A percentile compares a stretch with the other conserved stretches of the same genome.
Conservation (phyloP, 2,888 invertebrate genomes). For the Gryllus longicercus region DNA sequence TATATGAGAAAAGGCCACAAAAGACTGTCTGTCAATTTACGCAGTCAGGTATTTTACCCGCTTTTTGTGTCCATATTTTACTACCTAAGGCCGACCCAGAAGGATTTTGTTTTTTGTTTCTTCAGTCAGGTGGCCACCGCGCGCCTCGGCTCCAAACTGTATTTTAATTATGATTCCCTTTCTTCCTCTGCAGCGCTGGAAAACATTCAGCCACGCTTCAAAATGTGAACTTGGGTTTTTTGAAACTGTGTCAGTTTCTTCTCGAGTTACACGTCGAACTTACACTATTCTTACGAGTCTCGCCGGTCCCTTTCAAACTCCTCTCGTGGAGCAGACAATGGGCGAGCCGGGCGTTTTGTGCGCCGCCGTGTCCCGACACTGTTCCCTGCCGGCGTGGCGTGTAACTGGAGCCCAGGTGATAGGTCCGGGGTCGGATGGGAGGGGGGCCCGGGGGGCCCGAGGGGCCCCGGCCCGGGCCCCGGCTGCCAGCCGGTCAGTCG, state of each 20-base stretch:
- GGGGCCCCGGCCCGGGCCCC: background rate
- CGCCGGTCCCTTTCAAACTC: background rate
- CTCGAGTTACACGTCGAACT: background rate
- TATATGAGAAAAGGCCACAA: no score
- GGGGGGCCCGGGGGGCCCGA: background rate
- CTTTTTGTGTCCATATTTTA: no score
- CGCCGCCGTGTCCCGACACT: background rate
- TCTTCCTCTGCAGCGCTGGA: no score
- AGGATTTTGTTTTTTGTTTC: no score
- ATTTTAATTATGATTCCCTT: no score
- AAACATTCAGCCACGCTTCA: no score
- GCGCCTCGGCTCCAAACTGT: no score
- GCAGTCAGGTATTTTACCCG: no score
- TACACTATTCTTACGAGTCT: background rate
- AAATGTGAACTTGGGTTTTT: background rate
- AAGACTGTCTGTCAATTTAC: no score
- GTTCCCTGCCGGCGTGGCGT: background rate
- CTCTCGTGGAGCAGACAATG: background rate
- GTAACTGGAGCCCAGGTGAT: background rate
- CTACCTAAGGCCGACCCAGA: no score
- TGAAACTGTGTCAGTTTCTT: conserved; percentile 2
- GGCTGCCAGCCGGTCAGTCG: background rate
- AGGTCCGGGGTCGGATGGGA: background rate
- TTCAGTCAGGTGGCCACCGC: no score
- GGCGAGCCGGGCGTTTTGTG: background rate